Evolutionary conservation across 1,140 invertebrate genomes (phyloP), one percentile per base, ranked within the genome.

Genomic region (Solenopsis fugax): DNA sequence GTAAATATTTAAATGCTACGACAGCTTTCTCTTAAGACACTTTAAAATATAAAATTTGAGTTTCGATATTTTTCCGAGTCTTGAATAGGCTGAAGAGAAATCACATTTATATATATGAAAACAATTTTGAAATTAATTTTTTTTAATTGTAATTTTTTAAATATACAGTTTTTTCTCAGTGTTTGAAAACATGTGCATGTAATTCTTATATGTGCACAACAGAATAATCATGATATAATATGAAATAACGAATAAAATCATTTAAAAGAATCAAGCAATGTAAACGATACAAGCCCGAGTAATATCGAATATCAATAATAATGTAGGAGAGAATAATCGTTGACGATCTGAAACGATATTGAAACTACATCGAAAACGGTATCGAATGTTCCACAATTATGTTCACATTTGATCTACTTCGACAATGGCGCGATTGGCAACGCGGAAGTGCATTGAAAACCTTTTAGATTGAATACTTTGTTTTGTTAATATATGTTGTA

Each of bases 301-400:
- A 77, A 4, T 69, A 81, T 69, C 29, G 16, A 69, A 54, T 69
- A 69, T 80, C 48, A 69, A 69, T 81, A 81, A 71, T 71, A 71
- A 69, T 54, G 37, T 54, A 18, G 13, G 48, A 54, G 62, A 69
- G 5, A 41, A 41, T 24, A 65, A 80, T 78, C n/a, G 41, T 64
- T 3, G 21, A 52, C 7, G 34, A 80, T 69, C n/a, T 16, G 62
- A 52, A 80, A 41, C 21, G n/a, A 65, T 78, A 58, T 64, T n/a
- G 62, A n/a, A 65, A 12, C 60, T 64, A 41, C 6, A 41, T 41
- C 9, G 6, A 54, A 81, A 80, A 50, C n/a, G 34, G 1, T 67
- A 67, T 52, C 24, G n/a, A 18, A 77, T 21, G 37, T 80, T 69
- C 24, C 34, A 34, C 45, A 69, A 54, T 69, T 81, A 69, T 69